Evolutionary conservation across 2,113 vertebrate genomes (phyloP).

Genomic region (Nerophis lumbriciformis): DNA sequence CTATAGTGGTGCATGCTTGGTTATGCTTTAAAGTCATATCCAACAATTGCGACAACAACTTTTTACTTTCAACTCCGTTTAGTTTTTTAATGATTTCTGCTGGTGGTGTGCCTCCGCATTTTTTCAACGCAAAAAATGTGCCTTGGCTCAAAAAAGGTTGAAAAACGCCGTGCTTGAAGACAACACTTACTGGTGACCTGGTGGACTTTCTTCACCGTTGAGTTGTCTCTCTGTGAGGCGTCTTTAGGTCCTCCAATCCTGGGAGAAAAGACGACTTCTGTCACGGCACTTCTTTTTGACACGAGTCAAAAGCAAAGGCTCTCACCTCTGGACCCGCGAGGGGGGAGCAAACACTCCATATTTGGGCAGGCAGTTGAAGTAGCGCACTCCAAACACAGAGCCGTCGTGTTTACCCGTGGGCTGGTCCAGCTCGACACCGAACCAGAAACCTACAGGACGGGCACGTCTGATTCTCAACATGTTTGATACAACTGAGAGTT

Average conservation of each 20-base stretch:
- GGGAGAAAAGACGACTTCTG: constrained; percentile 3
- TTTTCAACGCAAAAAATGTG: too few relatives aligned
- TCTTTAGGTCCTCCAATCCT: constrained; percentile 84
- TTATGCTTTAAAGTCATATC: too few relatives aligned
- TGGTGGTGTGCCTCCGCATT: too few relatives aligned
- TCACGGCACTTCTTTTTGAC: not conserved
- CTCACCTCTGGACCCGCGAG: constrained; percentile 85
- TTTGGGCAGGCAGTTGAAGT: constrained; percentile 83
- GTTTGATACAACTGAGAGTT: too few relatives aligned
- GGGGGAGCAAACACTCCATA: constrained; percentile 90
- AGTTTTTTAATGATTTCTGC: too few relatives aligned
- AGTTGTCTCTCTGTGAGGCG: constrained; percentile 65
- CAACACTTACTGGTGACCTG: constrained; percentile 83
- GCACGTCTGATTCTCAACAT: not conserved
- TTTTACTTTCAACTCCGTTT: too few relatives aligned
- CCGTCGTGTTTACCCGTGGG: constrained; percentile 87
- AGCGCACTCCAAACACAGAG: constrained; percentile 87
- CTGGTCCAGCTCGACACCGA: constrained; percentile 84
- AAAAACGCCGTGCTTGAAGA: not conserved
- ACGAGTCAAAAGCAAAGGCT: not conserved
- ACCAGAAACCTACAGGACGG: constrained; percentile 80
- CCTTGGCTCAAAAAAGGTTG: too few relatives aligned
- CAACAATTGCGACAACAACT: too few relatives aligned
- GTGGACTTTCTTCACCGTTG: constrained; percentile 84
- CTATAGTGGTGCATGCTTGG: too few relatives aligned